Evolutionary conservation across 2,113 vertebrate genomes (phyloP).

Genomic region (Cyphomyrus discorhynchus): DNA sequence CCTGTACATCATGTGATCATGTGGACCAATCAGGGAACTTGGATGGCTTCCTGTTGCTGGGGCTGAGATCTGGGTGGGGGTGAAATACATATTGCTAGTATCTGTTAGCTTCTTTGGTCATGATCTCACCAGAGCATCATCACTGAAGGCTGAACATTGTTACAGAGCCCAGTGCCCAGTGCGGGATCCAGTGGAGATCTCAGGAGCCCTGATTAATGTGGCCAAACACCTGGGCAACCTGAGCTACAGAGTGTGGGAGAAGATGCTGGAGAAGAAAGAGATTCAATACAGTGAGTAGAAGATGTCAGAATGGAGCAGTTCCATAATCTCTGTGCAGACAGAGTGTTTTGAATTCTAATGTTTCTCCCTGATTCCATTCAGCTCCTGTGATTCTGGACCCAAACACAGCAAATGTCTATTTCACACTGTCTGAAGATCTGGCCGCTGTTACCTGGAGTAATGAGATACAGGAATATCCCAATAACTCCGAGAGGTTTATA

Average conservation of each 20-base stretch:
- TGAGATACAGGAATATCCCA: neutral
- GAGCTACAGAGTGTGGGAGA: too few species aligned
- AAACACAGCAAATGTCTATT: neutral
- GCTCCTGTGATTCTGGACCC: neutral
- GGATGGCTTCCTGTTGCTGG: neutral
- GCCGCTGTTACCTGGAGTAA: neutral
- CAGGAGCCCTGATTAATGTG: too few species aligned
- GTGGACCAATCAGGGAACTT: neutral
- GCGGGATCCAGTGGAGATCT: too few species aligned
- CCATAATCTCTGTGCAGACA: too few species aligned
- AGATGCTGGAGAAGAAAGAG: too few species aligned
- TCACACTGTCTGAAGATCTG: constrained; percentile 8
- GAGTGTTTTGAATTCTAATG: neutral
- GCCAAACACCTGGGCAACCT: too few species aligned
- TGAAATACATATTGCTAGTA: neutral
- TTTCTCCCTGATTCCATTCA: neutral
- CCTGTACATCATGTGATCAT: neutral
- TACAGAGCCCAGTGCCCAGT: too few species aligned
- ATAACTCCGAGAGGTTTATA: neutral
- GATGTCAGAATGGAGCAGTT: too few species aligned
- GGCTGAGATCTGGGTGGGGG: neutral
- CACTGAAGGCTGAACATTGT: too few species aligned
- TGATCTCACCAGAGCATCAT: too few species aligned
- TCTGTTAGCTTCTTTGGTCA: neutral
- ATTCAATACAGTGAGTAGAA: too few species aligned